phyloP scores from a whole-genome alignment of 2,113 vertebrate species.

The Furnarius figulus region DNA sequence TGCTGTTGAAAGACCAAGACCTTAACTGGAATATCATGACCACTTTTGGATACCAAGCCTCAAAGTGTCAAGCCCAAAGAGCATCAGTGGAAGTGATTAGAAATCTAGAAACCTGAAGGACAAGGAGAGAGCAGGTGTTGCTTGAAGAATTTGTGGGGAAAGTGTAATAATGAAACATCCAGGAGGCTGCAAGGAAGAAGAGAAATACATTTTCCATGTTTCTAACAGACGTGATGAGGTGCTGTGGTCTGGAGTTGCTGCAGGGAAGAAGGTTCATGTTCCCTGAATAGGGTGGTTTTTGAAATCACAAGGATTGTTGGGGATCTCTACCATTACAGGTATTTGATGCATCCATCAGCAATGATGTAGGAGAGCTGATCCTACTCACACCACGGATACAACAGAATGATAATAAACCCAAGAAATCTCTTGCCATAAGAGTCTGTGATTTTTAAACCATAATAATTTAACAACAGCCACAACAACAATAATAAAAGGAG shows the following conservation, averaged over 20 bases:
- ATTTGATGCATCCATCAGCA: neutral
- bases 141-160: neutral
- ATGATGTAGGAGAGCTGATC: neutral
- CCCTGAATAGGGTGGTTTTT: neutral
- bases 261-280: neutral
- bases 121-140: neutral
- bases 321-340: neutral
- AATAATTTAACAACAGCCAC: neutral
- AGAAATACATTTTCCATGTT: neutral
- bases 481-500: too few species aligned
- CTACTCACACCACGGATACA: neutral
- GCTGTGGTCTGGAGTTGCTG: neutral
- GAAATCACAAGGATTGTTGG: neutral
- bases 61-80: neutral
- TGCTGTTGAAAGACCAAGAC: neutral
- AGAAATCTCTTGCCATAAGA: neutral
- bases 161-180: neutral
- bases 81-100: neutral
- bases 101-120: neutral
- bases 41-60: neutral
- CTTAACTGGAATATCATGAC: neutral
- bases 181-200: neutral
- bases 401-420: neutral
- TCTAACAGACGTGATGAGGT: neutral
- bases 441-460: neutral